Conservation (phyloP, 2,888 invertebrate species). For the Platycheirus albimanus region DNA sequence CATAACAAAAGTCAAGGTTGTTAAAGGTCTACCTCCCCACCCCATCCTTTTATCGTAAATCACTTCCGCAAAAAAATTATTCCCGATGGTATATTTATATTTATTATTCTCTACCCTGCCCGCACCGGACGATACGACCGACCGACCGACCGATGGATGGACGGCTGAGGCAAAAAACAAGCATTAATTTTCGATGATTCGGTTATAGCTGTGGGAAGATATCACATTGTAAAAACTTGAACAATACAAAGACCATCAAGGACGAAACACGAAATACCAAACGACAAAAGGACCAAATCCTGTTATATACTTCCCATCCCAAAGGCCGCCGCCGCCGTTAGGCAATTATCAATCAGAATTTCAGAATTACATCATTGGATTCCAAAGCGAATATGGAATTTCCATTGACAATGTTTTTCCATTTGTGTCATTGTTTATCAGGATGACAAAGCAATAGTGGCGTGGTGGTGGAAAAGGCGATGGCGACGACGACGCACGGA, state of each 20-base stretch:
- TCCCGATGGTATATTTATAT: conserved; percentile 34
- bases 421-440: conserved; percentile 57
- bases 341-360: conserved; percentile 72
- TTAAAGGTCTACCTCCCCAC: background rate
- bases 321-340: conserved; percentile 10
- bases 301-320: background rate
- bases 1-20: background rate
- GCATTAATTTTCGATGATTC: conserved; percentile 28
- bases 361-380: conserved; percentile 71
- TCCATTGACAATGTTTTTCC: conserved; percentile 70
- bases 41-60: background rate
- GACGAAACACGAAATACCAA: conserved; percentile 26
- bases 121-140: too few species aligned
- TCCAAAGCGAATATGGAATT: conserved; percentile 71
- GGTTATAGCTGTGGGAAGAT: conserved; percentile 17
- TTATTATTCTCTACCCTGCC: too few species aligned
- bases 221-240: conserved; percentile 33
- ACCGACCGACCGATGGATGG: too few species aligned
- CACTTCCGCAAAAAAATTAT: conserved; percentile 26
- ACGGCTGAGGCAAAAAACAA: conserved; percentile 10
- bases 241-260: background rate
- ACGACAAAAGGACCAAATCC: conserved; percentile 21
- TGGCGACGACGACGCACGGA: background rate
- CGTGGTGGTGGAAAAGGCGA: background rate
- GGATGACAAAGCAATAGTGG: background rate